Percentiles rank a stretch among this genome's conserved stretches.
phyloP scores from a whole-genome alignment of 2,797 vertebrate species.

The Chaunax sp. region DNA sequence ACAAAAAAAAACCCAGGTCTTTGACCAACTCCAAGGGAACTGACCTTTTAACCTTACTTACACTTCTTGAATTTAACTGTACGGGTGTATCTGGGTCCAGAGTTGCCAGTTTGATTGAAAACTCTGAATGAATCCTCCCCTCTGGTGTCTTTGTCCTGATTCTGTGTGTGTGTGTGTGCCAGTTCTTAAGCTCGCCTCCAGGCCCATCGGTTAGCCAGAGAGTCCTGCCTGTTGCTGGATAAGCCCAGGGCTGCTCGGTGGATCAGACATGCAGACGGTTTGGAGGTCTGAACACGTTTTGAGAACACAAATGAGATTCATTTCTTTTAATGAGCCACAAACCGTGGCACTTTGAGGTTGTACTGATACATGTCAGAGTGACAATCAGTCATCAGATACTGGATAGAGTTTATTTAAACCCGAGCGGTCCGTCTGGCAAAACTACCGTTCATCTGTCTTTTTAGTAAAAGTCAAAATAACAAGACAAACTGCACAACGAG shows the following conservation, averaged over 20 bases:
- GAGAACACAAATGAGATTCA: slow-evolving; percentile 20
- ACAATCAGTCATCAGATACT: not conserved
- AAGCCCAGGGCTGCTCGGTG: slow-evolving; percentile 13
- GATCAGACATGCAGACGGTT: slow-evolving; percentile 26
- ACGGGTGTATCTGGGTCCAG: not conserved
- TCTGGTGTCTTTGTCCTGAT: too few species aligned
- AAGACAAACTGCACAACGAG: not conserved
- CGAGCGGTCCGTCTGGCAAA: too few species aligned
- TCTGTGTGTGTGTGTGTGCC: not conserved
- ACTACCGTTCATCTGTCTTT: not conserved
- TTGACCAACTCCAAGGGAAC: not conserved
- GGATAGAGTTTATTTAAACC: slow-evolving; percentile 2
- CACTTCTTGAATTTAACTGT: slow-evolving; percentile 19
- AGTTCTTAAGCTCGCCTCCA: slow-evolving; percentile 35
- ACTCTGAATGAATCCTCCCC: slow-evolving; percentile 24
- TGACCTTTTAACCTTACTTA: not conserved
- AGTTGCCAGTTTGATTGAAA: slow-evolving; percentile 45
- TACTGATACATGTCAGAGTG: not conserved
- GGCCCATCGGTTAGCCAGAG: slow-evolving; percentile 21
- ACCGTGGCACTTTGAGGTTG: not conserved
- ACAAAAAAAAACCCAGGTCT: not conserved
- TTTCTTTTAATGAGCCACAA: slow-evolving; percentile 11
- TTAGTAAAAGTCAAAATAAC: not conserved
- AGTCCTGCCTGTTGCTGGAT: slow-evolving; percentile 8
- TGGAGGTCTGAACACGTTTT: slow-evolving; percentile 18